These are phyloP conservation scores for Tenthredo notha DNA, from an alignment of 2,888 invertebrate genomes.

Conservation along the genomic window DNA sequence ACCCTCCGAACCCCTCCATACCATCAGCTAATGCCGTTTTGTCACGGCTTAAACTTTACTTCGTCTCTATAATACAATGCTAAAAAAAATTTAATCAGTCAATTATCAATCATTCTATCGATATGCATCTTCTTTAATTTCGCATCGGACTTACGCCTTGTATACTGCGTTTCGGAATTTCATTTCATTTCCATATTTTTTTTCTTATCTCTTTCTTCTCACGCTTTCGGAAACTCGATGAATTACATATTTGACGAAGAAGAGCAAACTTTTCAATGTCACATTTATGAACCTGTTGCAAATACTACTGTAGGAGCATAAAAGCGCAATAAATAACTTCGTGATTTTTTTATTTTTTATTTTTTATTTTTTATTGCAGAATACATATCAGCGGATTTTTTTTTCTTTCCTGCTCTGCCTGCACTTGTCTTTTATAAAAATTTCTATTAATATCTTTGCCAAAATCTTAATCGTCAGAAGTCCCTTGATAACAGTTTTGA, in stretches of 20 bases:
- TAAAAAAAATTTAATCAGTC: not conserved
- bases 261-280: constrained; percentile 3
- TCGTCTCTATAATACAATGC: not conserved
- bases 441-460: not conserved
- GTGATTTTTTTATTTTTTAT: not conserved
- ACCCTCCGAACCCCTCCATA: constrained; percentile 31
- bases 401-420: not conserved
- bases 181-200: not conserved
- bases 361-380: not conserved
- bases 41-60: not conserved
- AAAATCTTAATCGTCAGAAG: not conserved
- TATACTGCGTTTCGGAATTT: not conserved
- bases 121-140: not conserved
- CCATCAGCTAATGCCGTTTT: not conserved
- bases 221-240: not conserved
- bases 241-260: not conserved
- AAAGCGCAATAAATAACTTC: not conserved
- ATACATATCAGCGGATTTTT: not conserved
- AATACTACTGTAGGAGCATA: not conserved
- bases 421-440: not conserved
- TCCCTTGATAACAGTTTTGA: not conserved
- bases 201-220: not conserved
- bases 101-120: not conserved
- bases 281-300: not conserved
- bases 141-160: not conserved